These are phyloP conservation scores for Lutra lutra DNA, from an alignment of 2,797 vertebrate species.

Conservation along the genomic window DNA sequence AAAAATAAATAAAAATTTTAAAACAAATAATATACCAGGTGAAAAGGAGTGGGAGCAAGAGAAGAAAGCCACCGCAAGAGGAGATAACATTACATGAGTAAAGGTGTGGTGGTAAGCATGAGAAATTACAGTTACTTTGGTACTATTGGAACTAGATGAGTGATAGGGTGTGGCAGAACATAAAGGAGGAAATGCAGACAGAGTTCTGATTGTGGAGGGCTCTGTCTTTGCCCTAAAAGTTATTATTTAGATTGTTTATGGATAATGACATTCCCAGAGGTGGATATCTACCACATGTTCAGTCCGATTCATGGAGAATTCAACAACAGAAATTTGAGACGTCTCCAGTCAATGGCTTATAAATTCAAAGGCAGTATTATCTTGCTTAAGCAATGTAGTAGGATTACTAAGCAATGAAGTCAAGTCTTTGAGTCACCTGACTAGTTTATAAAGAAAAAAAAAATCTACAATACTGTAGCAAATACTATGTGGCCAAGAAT, in stretches of 20 bases:
- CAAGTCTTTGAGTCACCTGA: conserved; percentile 11
- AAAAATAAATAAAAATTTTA: too few relatives aligned
- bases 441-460: conserved; percentile 45
- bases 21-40: not conserved
- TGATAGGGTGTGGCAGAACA: not conserved
- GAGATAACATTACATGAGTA: conserved; percentile 11
- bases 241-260: conserved; percentile 11
- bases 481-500: conserved; percentile 22
- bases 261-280: not conserved
- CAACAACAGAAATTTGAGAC: conserved; percentile 52
- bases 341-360: not conserved
- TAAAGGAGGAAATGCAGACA: conserved; percentile 21
- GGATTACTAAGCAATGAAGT: conserved; percentile 29
- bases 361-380: conserved; percentile 59
- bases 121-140: conserved; percentile 39
- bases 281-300: not conserved
- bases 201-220: not conserved
- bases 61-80: not conserved
- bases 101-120: not conserved
- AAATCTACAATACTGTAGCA: conserved; percentile 9
- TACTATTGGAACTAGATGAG: conserved; percentile 10
- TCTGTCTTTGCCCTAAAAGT: conserved; percentile 25
- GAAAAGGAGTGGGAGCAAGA: not conserved
- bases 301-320: conserved; percentile 33
- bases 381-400: conserved; percentile 11